Percentiles rank a stretch among this genome's conserved stretches.
Evolutionary conservation across 2,888 invertebrate species (phyloP).

Genomic region (Pandemis corylana): DNA sequence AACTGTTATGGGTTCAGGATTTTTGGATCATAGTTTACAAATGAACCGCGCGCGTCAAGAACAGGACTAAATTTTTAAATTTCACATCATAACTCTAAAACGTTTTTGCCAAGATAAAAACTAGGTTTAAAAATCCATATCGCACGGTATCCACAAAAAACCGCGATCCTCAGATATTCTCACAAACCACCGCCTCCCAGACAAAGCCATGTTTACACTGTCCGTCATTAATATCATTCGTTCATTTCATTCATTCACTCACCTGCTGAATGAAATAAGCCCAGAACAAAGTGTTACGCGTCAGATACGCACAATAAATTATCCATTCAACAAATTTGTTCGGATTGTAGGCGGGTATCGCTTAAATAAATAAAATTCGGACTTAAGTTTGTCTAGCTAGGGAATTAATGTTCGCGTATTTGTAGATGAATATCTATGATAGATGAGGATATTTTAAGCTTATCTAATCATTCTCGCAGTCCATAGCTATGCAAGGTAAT

Average conservation of each 20-base stretch:
- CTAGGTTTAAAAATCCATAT: neutral
- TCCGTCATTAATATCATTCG: slow-evolving; percentile 67
- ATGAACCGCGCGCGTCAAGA: neutral
- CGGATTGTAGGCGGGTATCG: slow-evolving; percentile 75
- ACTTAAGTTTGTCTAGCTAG: slow-evolving; percentile 33
- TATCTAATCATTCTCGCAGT: neutral
- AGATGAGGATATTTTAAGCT: neutral
- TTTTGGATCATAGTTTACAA: no score
- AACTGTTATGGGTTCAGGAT: no score
- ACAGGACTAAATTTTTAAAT: no score
- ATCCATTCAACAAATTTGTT: slow-evolving; percentile 78
- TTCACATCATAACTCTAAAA: no score
- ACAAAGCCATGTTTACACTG: slow-evolving; percentile 75
- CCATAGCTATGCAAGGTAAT: no score
- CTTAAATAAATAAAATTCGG: slow-evolving; percentile 51
- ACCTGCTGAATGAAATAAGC: slow-evolving; percentile 52
- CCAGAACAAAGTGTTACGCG: slow-evolving; percentile 51
- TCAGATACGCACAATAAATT: slow-evolving; percentile 73
- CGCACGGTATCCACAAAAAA: neutral
- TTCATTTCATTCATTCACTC: slow-evolving; percentile 54
- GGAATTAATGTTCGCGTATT: slow-evolving; percentile 23
- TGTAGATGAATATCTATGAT: slow-evolving; percentile 10
- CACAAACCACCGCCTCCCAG: slow-evolving; percentile 51
- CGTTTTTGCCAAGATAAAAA: no score
- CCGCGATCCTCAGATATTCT: neutral